Evolutionary conservation across 2,888 invertebrate genomes (phyloP).

Genomic region (Cosmopolites sordidus): DNA sequence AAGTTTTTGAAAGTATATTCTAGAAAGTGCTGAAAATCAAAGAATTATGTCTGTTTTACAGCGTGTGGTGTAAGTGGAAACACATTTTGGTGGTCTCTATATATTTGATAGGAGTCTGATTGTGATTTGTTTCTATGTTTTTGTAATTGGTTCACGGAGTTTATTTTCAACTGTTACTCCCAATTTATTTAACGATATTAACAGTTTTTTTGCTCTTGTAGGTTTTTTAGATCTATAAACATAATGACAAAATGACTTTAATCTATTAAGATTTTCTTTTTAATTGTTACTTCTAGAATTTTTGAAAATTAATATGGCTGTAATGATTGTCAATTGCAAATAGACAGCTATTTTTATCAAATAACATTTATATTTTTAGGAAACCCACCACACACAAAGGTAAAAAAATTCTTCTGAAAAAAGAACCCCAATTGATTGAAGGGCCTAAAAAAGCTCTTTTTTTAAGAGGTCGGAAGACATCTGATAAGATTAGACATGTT

Average conservation of each 20-base stretch:
- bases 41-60: conserved; percentile 45
- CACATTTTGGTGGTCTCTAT: neutral
- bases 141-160: no score
- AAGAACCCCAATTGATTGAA: conserved; percentile 86
- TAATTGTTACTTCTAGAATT: neutral
- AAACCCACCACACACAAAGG: conserved; percentile 87
- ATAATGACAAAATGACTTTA: no score
- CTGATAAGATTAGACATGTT: conserved; percentile 63
- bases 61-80: conserved; percentile 47
- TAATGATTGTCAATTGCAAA: neutral
- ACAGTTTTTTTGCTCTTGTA: no score
- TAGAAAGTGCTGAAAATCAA: conserved; percentile 11
- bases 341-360: no score
- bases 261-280: no score
- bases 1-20: conserved; percentile 19
- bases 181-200: no score
- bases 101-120: no score
- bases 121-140: no score
- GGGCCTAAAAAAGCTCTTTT: conserved; percentile 80
- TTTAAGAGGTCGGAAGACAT: conserved; percentile 77
- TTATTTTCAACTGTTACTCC: no score
- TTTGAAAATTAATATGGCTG: neutral
- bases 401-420: conserved; percentile 74
- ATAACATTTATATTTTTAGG: conserved; percentile 50
- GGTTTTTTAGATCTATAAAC: no score